These are phyloP conservation scores for Enteromius fasciolatus DNA, from an alignment of 2,797 vertebrate genomes.

Conservation along the genomic window DNA sequence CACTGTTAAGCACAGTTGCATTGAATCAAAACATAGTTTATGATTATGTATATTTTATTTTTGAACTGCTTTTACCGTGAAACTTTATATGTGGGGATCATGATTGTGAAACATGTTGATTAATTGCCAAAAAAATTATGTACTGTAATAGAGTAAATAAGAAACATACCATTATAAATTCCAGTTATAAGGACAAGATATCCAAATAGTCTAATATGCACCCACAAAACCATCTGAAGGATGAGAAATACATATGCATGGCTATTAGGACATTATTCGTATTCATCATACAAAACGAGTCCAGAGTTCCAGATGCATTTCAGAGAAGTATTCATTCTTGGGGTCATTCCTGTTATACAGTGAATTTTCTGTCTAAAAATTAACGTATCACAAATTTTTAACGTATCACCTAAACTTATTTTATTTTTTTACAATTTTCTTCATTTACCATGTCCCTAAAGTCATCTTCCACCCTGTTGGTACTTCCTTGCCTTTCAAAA, in stretches of 20 bases:
- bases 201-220: conserved; percentile 14
- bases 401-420: no score
- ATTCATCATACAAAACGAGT: not conserved
- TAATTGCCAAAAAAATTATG: not conserved
- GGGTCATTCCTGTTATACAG: no score
- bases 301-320: not conserved
- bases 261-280: not conserved
- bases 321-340: not conserved
- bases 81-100: no score
- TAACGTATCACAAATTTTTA: no score
- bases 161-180: conserved; percentile 41
- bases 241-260: conserved; percentile 3
- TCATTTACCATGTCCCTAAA: no score
- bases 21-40: not conserved
- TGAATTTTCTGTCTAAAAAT: no score
- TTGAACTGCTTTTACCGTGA: not conserved
- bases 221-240: conserved; percentile 33
- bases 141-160: not conserved
- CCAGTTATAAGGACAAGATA: conserved; percentile 34
- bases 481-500: no score
- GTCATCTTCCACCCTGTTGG: no score
- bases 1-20: conserved; percentile 9
- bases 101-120: no score
- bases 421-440: no score
- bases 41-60: not conserved